phyloP scores from a whole-genome alignment of 2,888 invertebrate species.

The Drosophila nigritarsus region DNA sequence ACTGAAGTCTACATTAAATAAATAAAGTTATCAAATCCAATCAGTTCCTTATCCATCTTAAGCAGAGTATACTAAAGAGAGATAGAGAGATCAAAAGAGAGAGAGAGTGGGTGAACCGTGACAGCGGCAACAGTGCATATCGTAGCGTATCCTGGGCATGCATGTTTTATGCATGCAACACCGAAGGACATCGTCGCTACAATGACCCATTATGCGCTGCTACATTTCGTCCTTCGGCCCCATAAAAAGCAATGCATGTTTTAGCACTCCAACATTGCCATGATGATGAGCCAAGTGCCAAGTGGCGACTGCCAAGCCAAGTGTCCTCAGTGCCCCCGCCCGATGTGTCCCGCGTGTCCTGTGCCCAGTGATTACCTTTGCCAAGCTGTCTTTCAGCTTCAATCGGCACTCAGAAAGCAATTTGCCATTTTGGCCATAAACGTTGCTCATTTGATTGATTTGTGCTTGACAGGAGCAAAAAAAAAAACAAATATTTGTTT shows the following conservation, averaged over 20 bases:
- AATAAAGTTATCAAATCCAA: not conserved
- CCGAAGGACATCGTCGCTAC: constrained; percentile 64
- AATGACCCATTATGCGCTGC: constrained; percentile 63
- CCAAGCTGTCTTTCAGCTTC: constrained; percentile 35
- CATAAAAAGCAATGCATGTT: constrained; percentile 76
- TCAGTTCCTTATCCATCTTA: not conserved
- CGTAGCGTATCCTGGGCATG: constrained; percentile 60
- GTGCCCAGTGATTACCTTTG: constrained; percentile 49
- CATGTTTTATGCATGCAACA: constrained; percentile 75
- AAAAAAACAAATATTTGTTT: not conserved
- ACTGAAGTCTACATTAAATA: not conserved
- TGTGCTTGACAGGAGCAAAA: constrained; percentile 36
- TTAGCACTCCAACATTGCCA: constrained; percentile 63
- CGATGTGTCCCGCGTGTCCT: not conserved
- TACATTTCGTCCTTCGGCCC: constrained; percentile 53
- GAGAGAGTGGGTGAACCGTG: constrained; percentile 27
- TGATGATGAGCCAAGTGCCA: constrained; percentile 67
- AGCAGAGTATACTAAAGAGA: not conserved
- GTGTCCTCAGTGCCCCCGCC: not conserved
- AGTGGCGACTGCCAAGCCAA: constrained; percentile 37
- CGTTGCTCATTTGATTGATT: constrained; percentile 74
- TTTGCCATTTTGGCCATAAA: constrained; percentile 76
- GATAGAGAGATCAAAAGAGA: not conserved
- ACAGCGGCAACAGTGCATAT: constrained; percentile 52
- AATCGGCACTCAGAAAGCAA: constrained; percentile 66